These are phyloP conservation scores for Mohoua ochrocephala DNA, from an alignment of 2,113 vertebrate species.

Conservation along the genomic window DNA sequence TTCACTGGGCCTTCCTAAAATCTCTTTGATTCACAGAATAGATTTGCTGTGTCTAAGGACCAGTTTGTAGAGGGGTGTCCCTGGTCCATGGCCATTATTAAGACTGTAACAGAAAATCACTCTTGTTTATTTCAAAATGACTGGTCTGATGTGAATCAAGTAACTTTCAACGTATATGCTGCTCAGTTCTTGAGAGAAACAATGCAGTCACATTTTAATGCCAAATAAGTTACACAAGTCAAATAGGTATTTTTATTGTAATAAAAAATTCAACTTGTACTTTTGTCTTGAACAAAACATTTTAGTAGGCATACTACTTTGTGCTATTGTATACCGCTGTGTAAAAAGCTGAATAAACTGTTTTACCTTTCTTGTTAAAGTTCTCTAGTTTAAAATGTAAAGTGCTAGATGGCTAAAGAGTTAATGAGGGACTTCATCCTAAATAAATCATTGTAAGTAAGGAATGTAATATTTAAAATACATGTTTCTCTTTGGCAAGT, in stretches of 20 bases:
- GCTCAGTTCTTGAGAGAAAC: background rate
- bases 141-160: background rate
- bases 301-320: background rate
- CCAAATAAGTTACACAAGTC: background rate
- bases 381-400: background rate
- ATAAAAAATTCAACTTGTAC: background rate
- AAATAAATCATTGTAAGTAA: background rate
- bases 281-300: background rate
- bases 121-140: background rate
- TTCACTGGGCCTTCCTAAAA: background rate
- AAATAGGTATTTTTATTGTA: conserved; percentile 6
- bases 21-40: background rate
- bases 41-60: background rate
- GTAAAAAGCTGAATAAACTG: background rate
- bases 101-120: background rate
- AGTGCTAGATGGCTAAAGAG: background rate
- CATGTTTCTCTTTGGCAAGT: background rate
- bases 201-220: background rate
- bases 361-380: background rate
- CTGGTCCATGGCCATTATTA: background rate
- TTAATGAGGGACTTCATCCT: background rate
- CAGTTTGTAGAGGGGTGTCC: background rate
- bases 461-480: background rate
- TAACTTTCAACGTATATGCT: background rate
- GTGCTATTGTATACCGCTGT: background rate